Conservation (phyloP, 2,888 invertebrate genomes). For the Linnaemya vulpina region DNA sequence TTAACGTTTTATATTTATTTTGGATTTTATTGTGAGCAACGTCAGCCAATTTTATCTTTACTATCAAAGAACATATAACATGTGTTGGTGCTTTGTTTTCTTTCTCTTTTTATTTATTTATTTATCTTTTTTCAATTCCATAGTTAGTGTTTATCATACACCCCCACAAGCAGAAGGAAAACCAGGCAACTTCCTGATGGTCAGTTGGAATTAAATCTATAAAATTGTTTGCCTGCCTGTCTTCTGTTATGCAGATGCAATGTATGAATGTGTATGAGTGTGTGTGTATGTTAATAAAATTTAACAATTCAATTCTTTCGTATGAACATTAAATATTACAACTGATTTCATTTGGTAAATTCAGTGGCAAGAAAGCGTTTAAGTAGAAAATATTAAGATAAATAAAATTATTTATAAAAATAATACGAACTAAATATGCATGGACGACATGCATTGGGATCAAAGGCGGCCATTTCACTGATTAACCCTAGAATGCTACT, state of each 20-base stretch:
- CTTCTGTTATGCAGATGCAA: constrained; percentile 73
- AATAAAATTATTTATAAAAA: constrained; percentile 75
- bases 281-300: constrained; percentile 28
- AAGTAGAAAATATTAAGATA: constrained; percentile 81
- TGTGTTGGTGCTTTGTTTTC: constrained; percentile 67
- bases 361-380: constrained; percentile 74
- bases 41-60: constrained; percentile 71
- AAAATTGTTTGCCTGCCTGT: constrained; percentile 74
- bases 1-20: constrained; percentile 11
- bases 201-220: constrained; percentile 80
- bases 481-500: neutral
- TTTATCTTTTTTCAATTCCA: constrained; percentile 58
- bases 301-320: constrained; percentile 57
- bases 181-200: constrained; percentile 62
- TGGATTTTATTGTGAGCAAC: constrained; percentile 62
- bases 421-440: neutral
- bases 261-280: neutral
- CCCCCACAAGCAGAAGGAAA: neutral
- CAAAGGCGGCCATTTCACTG: neutral
- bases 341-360: constrained; percentile 70
- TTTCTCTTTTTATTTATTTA: constrained; percentile 29
- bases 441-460: neutral
- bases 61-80: constrained; percentile 56
- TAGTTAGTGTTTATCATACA: constrained; percentile 37
- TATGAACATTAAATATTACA: constrained; percentile 62